Conservation (phyloP, 2,113 vertebrate genomes). For the Origma solitaria region DNA sequence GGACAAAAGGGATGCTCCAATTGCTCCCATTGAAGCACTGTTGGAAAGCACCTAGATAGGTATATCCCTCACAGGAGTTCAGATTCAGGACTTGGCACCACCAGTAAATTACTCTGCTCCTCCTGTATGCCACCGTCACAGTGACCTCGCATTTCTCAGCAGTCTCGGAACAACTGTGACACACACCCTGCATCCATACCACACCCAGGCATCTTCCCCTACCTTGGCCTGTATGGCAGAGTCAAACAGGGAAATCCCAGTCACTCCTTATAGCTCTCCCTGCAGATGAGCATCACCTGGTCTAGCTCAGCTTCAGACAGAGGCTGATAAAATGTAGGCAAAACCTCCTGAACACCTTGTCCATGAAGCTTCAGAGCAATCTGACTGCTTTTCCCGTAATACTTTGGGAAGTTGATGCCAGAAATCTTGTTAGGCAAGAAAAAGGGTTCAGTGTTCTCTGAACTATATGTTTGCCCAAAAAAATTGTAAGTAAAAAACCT, state of each 20-base stretch:
- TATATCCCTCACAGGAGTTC: background rate
- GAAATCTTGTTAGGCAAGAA: background rate
- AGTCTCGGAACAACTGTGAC: background rate
- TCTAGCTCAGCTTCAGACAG: background rate
- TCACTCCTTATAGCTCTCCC: background rate
- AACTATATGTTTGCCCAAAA: background rate
- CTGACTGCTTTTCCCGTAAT: background rate
- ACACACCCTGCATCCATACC: rapidly evolving
- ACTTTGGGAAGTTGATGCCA: background rate
- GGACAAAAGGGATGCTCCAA: background rate
- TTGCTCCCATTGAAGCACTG: background rate
- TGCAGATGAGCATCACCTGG: background rate
- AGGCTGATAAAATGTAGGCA: background rate
- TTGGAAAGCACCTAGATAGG: background rate
- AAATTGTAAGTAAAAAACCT: background rate
- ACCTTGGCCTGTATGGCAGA: background rate
- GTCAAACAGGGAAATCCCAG: background rate
- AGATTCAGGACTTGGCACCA: background rate
- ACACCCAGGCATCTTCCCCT: background rate
- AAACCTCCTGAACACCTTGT: background rate
- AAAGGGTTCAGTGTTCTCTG: background rate
- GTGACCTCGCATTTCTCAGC: background rate
- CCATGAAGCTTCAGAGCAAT: background rate
- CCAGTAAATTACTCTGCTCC: background rate
- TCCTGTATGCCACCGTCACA: background rate